Evolutionary conservation across 2,888 invertebrate genomes (phyloP), one percentile per base, ranked within the genome.

Genomic region (Nowickia ferox): DNA sequence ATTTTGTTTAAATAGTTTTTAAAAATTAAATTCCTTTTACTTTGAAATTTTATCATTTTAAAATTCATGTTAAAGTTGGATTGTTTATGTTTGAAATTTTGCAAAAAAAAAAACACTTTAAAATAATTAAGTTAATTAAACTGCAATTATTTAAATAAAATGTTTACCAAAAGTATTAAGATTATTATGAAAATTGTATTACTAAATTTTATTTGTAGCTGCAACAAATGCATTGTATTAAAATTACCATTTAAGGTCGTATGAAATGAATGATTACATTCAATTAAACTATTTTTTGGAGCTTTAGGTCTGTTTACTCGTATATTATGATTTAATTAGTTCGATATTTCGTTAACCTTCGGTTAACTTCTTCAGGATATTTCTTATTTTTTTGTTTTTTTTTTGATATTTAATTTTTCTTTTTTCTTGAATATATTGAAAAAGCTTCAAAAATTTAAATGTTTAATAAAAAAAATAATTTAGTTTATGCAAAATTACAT

Each of bases 1-100:
- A 15, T 17, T 42, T 61, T 61, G 42, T 61, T 42, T 61, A 42
- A 40, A 40, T 17, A 61, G 59, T 61, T 61, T n/a, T 15, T 1
- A n/a, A 61, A 40, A 40, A n/a, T n/a, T 40, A 30, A 30, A 30
- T 30, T 30, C 30, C 30, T 30, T 61, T 40, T 42, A 42, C 30
- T 30, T 30, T 42, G 42, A 22, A 22, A 9, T 10, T 61, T 59
- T 30, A 13, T 53, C 9, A 19, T 30, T 57, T 22, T 38, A 30
- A 3, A 13, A 30, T 30, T 30, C 30, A 30, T 30, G 30, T 38
- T 15, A 2, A 38, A 38, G 0, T 38, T 38, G n/a, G n/a, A 59
- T 59, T 38, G n/a, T 6, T 22, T 2, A n/a, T 10, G 55, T 19
- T 57, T 30, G 22, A 30, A 11, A 30, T 13, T 1, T 57, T 9